Base-by-base conservation (phyloP, 2,888 invertebrate species). In the Microdon myrmicae region DNA sequence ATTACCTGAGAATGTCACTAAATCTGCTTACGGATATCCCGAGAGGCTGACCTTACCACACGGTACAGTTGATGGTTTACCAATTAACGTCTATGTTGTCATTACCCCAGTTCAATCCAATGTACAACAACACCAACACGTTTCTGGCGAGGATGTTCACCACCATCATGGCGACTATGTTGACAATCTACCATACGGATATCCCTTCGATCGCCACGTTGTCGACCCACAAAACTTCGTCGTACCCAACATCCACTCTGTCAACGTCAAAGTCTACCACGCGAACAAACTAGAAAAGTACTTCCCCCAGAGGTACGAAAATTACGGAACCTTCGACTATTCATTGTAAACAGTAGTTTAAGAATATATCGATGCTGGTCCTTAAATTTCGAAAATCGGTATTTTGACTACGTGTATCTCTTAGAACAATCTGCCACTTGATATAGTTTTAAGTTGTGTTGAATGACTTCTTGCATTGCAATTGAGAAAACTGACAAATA, bases 201-300 rank as follows among this genome's bases (percentile, higher is more conserved):
- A 85, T 82, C 90, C 90, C 68, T 84, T 90, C 72, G 89, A 90
- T 74, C 86, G 87, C 69, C 81, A 80, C 7, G 83, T 87, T 70
- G 78, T 79, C 81, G 81, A 84, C 32, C 78, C 83, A 17, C 76
- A 78, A 28, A 81, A 81, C 55, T 88, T 82, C 78, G 73, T 79
- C 34, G 81, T 83, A 51, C 83, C 85, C 17, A 87, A 87, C 78
- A 83, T 85, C 81, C 83, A 75, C 82, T 82, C 84, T 74, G 81
- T 84, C 76, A 85, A 86, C 71, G 83, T 86, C 3, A 56, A 69
- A 43, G 69, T 72, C 47, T 70, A 53, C 44, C 70, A 72, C 35
- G 28, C 35, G 2, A 59, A 71, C 4, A 67, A 68, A 17, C 68
- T 68, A 14, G 68, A 67, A 17, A 67, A 60, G 8, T 69, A 71